These are phyloP conservation scores for Alouatta palliata DNA, from an alignment of 2,113 vertebrate species.

Conservation along the genomic window DNA sequence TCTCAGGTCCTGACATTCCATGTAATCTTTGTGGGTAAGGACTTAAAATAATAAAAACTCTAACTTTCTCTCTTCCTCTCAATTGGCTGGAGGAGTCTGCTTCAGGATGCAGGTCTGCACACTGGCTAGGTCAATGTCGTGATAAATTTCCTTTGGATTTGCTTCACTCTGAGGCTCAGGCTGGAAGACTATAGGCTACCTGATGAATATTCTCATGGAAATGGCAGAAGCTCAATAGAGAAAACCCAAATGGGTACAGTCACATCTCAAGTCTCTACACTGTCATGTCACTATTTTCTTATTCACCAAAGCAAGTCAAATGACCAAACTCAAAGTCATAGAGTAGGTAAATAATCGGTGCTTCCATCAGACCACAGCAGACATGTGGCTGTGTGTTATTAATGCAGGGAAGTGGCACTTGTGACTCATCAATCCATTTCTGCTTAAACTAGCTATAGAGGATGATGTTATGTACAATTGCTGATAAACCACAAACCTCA, in stretches of 20 bases:
- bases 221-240: neutral
- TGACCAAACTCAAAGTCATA: neutral
- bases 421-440: neutral
- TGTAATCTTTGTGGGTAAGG: neutral
- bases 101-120: neutral
- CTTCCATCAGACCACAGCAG: neutral
- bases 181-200: neutral
- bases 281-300: neutral
- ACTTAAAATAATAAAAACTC: neutral
- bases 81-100: neutral
- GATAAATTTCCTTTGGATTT: neutral
- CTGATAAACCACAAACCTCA: neutral
- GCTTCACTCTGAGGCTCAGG: neutral
- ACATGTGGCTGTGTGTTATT: neutral
- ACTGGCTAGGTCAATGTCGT: neutral
- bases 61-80: neutral
- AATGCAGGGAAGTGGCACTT: neutral
- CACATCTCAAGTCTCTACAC: neutral
- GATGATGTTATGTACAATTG: neutral
- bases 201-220: neutral
- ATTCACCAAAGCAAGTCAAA: slow-evolving; percentile 4
- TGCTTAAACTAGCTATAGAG: neutral
- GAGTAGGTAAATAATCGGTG: neutral
- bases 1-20: neutral
- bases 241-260: neutral